These are phyloP conservation scores for Teleogryllus oceanicus DNA, from an alignment of 2,888 invertebrate species.

Conservation along the genomic window DNA sequence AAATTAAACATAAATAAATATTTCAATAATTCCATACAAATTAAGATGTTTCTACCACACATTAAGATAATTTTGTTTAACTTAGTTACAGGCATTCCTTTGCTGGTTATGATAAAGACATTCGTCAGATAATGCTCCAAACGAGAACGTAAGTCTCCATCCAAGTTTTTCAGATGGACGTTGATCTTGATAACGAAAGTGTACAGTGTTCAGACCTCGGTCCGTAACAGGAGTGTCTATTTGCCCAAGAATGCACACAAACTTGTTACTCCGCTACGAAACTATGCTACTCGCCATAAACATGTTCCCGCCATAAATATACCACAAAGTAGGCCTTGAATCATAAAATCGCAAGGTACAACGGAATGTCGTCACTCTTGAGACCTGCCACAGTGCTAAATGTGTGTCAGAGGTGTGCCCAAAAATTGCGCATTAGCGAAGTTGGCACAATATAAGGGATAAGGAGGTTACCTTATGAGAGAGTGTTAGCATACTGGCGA, in stretches of 20 bases:
- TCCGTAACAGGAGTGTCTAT: neutral
- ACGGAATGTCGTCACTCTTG: neutral
- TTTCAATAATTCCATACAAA: too few species aligned
- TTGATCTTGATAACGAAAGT: too few species aligned
- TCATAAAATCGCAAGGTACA: neutral
- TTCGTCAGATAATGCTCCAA: too few species aligned
- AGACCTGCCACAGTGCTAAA: neutral
- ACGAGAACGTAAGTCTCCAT: too few species aligned
- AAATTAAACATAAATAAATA: too few species aligned
- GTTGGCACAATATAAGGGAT: neutral
- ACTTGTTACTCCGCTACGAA: neutral
- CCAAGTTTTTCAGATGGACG: too few species aligned
- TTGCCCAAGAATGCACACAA: constrained; percentile 3
- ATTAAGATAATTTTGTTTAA: too few species aligned
- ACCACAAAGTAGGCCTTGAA: neutral
- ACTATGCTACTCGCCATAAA: neutral
- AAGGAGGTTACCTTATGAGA: too few species aligned
- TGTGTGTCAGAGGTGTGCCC: neutral
- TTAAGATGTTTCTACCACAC: too few species aligned
- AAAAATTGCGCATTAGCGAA: neutral
- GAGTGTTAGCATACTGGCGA: too few species aligned
- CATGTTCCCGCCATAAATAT: constrained; percentile 1
- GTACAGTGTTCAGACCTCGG: neutral
- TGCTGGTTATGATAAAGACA: too few species aligned
- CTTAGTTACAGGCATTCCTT: too few species aligned